Evolutionary conservation across 2,888 invertebrate species (phyloP).

Genomic region (Mesochorus sp.): DNA sequence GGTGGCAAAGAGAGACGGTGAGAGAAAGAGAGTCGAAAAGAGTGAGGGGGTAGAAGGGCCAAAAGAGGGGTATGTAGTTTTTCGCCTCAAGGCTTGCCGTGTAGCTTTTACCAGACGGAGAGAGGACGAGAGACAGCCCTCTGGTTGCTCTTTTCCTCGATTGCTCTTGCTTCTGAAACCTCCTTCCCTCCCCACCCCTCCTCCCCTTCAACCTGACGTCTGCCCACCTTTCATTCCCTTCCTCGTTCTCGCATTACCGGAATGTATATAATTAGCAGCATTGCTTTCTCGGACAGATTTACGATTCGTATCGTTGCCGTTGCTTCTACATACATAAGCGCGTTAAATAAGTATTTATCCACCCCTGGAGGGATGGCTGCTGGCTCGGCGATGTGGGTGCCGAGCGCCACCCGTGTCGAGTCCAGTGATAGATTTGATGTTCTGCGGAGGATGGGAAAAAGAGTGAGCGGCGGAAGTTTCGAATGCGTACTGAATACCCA

Average conservation of each 20-base stretch:
- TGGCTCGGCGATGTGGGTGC: slow-evolving; percentile 54
- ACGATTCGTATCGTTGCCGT: slow-evolving; percentile 81
- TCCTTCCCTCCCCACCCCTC: slow-evolving; percentile 36
- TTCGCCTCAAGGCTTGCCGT: slow-evolving; percentile 24
- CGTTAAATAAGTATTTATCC: slow-evolving; percentile 82
- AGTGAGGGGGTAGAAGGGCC: slow-evolving; percentile 26
- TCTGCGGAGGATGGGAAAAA: slow-evolving; percentile 46
- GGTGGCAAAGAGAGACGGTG: slow-evolving; percentile 59
- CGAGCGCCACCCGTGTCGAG: slow-evolving; percentile 50
- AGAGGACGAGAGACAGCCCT: slow-evolving; percentile 56
- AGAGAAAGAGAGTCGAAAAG: slow-evolving; percentile 51
- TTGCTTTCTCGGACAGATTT: slow-evolving; percentile 81
- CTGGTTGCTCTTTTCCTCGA: slow-evolving; percentile 65
- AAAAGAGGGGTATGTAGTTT: slow-evolving; percentile 27
- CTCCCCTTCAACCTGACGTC: slow-evolving; percentile 41
- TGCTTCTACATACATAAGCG: slow-evolving; percentile 80
- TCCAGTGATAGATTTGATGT: slow-evolving; percentile 77
- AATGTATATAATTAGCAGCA: slow-evolving; percentile 82
- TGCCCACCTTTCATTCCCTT: slow-evolving; percentile 55
- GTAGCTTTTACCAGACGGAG: slow-evolving; percentile 35
- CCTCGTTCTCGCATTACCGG: slow-evolving; percentile 76
- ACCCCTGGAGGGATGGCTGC: slow-evolving; percentile 79
- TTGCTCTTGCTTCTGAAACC: slow-evolving; percentile 61
- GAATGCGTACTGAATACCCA: slow-evolving; percentile 57
- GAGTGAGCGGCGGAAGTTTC: slow-evolving; percentile 48